Evolutionary conservation across 2,888 invertebrate genomes (phyloP).

Genomic region (Microplitis deprimator): DNA sequence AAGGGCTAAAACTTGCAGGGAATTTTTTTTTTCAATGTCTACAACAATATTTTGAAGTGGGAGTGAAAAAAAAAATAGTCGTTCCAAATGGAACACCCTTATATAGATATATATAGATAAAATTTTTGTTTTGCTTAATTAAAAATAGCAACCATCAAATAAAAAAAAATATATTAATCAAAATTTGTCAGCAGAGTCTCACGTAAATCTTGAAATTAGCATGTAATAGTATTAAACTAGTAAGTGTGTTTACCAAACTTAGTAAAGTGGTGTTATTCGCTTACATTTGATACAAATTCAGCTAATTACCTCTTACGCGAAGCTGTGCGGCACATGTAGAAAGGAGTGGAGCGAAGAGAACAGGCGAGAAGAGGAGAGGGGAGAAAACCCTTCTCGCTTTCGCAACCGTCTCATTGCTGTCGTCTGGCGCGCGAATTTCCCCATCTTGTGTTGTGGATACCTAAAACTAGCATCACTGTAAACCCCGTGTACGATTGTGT

Average conservation of each 20-base stretch:
- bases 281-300: slow-evolving; percentile 22
- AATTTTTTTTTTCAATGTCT: too few relatives aligned
- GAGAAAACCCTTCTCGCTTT: slow-evolving; percentile 4
- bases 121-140: too few relatives aligned
- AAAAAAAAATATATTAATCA: neutral
- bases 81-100: too few relatives aligned
- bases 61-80: too few relatives aligned
- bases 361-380: neutral
- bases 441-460: slow-evolving; percentile 7
- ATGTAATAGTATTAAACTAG: slow-evolving; percentile 11
- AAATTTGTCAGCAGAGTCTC: neutral
- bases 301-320: slow-evolving; percentile 29
- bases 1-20: too few relatives aligned
- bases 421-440: neutral
- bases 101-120: too few relatives aligned
- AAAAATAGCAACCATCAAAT: neutral
- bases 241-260: slow-evolving; percentile 19
- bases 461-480: neutral
- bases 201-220: neutral
- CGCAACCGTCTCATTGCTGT: neutral
- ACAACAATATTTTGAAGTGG: too few relatives aligned
- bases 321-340: neutral
- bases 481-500: slow-evolving; percentile 28
- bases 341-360: neutral
- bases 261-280: neutral